These are phyloP conservation scores for Eilema sororculum DNA, from an alignment of 2,888 invertebrate genomes.

Conservation along the genomic window DNA sequence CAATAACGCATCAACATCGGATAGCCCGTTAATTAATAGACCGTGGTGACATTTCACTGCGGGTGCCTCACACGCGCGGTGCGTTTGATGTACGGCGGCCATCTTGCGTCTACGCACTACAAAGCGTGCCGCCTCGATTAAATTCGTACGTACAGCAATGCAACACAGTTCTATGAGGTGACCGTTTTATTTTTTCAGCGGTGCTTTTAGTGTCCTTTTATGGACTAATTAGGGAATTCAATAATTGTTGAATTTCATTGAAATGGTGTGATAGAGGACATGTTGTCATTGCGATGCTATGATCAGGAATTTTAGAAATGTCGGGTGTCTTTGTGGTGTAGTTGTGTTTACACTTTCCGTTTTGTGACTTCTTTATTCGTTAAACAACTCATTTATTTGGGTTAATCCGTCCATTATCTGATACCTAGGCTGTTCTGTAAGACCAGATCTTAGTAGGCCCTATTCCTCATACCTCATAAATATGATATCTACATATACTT, in stretches of 20 bases:
- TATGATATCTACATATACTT: too few species aligned
- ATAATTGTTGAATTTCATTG: conserved; percentile 45
- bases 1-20: conserved; percentile 77
- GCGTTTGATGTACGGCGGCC: conserved; percentile 73
- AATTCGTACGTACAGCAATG: conserved; percentile 84
- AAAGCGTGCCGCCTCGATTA: conserved; percentile 82
- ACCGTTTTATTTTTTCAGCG: conserved; percentile 64
- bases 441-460: too few species aligned
- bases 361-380: conserved; percentile 9
- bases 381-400: conserved; percentile 11
- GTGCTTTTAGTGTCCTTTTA: conserved; percentile 44
- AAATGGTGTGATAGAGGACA: conserved; percentile 37
- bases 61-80: conserved; percentile 76
- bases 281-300: conserved; percentile 20
- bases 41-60: conserved; percentile 84
- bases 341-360: conserved; percentile 37
- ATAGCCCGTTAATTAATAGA: conserved; percentile 81
- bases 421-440: too few species aligned
- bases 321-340: conserved; percentile 33
- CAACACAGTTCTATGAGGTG: conserved; percentile 78
- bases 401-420: too few species aligned
- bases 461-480: too few species aligned
- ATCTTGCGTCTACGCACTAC: conserved; percentile 64
- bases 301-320: conserved; percentile 31
- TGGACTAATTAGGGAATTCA: conserved; percentile 47